A percentile compares a stretch with the other conserved stretches of the same genome.
Conservation (phyloP, 1,140 invertebrate genomes). For the Saccostrea echinata region DNA sequence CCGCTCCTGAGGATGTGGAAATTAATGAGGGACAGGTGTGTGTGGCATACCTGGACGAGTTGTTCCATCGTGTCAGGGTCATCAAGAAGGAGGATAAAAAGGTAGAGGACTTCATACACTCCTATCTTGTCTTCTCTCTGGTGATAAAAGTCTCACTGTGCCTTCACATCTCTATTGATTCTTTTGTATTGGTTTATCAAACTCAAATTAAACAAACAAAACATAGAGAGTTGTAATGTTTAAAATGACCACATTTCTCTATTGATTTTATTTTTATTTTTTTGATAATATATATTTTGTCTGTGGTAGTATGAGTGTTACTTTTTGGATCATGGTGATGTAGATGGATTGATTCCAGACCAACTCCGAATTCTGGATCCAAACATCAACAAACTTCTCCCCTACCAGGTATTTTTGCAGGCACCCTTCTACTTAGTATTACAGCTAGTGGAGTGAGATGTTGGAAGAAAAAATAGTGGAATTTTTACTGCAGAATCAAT, state of each 20-base stretch:
- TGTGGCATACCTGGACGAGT: constrained; percentile 55
- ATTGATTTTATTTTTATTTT: no score
- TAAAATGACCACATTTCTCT: no score
- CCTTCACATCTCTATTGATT: no score
- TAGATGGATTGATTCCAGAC: constrained; percentile 52
- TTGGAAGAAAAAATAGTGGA: no score
- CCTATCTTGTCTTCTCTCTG: not conserved
- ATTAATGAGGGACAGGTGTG: constrained; percentile 56
- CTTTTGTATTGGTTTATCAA: no score
- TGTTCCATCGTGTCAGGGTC: constrained; percentile 63
- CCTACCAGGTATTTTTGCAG: constrained; percentile 61
- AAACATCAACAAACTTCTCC: constrained; percentile 52
- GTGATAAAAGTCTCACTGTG: constrained; percentile 54
- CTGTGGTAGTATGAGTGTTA: constrained; percentile 56
- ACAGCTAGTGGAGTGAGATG: no score
- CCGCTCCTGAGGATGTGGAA: not conserved
- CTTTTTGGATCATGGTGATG: constrained; percentile 66
- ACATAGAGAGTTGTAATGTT: no score
- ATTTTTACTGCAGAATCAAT: no score
- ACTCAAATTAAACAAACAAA: no score
- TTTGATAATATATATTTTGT: not conserved
- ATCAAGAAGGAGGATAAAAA: constrained; percentile 42
- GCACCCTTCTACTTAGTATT: no score
- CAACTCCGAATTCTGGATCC: constrained; percentile 55
- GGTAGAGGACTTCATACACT: constrained; percentile 29